Conservation (phyloP, 2,888 invertebrate genomes). For the Clistopyga incitator region DNA sequence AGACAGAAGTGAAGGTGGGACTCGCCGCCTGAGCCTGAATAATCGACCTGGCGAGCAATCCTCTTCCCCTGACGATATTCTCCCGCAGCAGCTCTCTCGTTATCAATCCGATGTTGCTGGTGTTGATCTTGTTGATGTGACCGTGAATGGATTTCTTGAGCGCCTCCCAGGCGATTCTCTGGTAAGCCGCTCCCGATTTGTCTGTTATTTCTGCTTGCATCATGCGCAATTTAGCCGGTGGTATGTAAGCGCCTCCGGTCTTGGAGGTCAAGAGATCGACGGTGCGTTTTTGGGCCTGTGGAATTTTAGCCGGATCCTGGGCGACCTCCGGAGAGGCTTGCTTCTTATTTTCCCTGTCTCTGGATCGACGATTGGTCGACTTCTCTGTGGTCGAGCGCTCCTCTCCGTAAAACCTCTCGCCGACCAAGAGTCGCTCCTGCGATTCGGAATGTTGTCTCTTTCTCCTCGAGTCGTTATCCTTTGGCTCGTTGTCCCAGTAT, state of each 20-base stretch:
- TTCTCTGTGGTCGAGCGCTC: conserved; percentile 51
- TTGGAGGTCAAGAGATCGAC: conserved; percentile 91
- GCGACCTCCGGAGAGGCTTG: conserved; percentile 51
- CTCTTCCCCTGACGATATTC: conserved; percentile 98
- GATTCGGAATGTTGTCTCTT: conserved; percentile 66
- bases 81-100: conserved; percentile 96
- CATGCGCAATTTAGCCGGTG: conserved; percentile 96
- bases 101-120: conserved; percentile 96
- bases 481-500: conserved; percentile 71
- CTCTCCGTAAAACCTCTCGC: conserved; percentile 74
- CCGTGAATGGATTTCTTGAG: conserved; percentile 99
- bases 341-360: conserved; percentile 50
- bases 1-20: conserved; percentile 98
- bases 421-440: conserved; percentile 68
- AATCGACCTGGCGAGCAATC: conserved; percentile 95
- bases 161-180: conserved; percentile 99
- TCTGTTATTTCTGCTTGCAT: conserved; percentile 99
- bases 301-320: conserved; percentile 70
- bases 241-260: conserved; percentile 98
- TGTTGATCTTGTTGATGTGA: conserved; percentile 98
- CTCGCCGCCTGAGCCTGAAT: conserved; percentile 99
- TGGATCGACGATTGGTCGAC: conserved; percentile 27
- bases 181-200: conserved; percentile 97
- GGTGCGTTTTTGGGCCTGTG: conserved; percentile 84
- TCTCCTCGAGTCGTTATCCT: conserved; percentile 48